phyloP scores from a whole-genome alignment of 2,113 vertebrate species.

The Poeciliopsis retropinna region DNA sequence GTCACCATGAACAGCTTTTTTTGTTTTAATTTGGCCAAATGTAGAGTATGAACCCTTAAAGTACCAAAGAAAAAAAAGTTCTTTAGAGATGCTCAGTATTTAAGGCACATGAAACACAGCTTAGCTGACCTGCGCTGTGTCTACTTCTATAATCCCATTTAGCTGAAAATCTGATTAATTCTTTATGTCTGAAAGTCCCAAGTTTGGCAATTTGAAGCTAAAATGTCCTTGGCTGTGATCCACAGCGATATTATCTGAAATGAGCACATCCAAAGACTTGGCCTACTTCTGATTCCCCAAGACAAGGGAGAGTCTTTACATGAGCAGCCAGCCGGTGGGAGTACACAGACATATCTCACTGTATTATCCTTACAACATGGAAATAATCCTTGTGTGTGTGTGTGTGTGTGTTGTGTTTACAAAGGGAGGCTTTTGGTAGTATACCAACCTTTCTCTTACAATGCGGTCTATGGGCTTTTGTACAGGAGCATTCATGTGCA shows the following conservation, averaged over 20 bases:
- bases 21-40: conserved; percentile 39
- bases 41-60: conserved; percentile 20
- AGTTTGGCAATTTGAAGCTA: conserved; percentile 57
- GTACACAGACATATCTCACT: conserved; percentile 30
- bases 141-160: conserved; percentile 56
- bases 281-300: conserved; percentile 72
- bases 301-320: conserved; percentile 51
- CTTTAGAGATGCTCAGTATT: conserved; percentile 38
- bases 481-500: conserved; percentile 40
- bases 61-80: not conserved
- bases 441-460: conserved; percentile 40
- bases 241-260: conserved; percentile 63
- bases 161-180: conserved; percentile 61
- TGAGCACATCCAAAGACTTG: conserved; percentile 60
- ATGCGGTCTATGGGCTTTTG: conserved; percentile 45
- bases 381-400: conserved; percentile 15
- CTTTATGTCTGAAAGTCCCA: conserved; percentile 60
- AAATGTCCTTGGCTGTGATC: conserved; percentile 69
- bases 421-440: conserved; percentile 29
- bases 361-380: conserved; percentile 10
- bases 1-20: conserved; percentile 29
- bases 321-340: conserved; percentile 33
- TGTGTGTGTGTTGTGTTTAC: conserved; percentile 20
- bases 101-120: conserved; percentile 36
- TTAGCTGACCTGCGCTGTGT: conserved; percentile 43